These are phyloP conservation scores for Varecia variegata DNA, from an alignment of 2,797 vertebrate genomes.

Conservation along the genomic window DNA sequence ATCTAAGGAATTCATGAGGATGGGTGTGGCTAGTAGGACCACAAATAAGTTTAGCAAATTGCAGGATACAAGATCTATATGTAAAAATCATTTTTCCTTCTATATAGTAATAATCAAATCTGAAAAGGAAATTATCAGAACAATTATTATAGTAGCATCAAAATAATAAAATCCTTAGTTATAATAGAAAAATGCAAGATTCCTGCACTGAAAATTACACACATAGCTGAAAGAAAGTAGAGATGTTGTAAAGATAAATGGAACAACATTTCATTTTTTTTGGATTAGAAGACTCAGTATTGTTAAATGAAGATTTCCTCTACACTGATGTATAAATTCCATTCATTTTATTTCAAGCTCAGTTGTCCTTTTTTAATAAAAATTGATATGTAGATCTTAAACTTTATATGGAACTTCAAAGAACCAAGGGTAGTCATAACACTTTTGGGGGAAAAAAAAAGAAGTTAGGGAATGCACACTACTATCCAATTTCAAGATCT, in stretches of 20 bases:
- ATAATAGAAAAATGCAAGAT: background rate
- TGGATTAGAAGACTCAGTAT: background rate
- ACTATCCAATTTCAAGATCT: background rate
- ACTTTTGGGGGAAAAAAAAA: background rate
- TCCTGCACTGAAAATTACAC: background rate
- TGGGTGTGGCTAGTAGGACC: background rate
- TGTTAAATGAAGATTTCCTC: background rate
- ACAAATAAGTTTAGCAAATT: background rate
- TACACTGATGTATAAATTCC: background rate
- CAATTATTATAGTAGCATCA: background rate
- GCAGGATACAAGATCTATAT: background rate
- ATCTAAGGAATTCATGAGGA: background rate
- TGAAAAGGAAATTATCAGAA: background rate
- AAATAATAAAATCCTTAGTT: background rate
- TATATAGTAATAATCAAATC: background rate
- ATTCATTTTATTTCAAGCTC: background rate
- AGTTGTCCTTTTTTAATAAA: background rate
- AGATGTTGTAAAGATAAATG: background rate
- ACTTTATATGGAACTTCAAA: background rate
- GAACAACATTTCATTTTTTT: background rate
- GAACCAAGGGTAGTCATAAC: background rate
- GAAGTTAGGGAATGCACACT: background rate
- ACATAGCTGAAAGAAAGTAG: background rate
- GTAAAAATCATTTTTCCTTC: background rate
- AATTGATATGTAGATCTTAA: background rate